phyloP scores from a whole-genome alignment of 2,888 invertebrate species.

The Oxystoma pomonae region DNA sequence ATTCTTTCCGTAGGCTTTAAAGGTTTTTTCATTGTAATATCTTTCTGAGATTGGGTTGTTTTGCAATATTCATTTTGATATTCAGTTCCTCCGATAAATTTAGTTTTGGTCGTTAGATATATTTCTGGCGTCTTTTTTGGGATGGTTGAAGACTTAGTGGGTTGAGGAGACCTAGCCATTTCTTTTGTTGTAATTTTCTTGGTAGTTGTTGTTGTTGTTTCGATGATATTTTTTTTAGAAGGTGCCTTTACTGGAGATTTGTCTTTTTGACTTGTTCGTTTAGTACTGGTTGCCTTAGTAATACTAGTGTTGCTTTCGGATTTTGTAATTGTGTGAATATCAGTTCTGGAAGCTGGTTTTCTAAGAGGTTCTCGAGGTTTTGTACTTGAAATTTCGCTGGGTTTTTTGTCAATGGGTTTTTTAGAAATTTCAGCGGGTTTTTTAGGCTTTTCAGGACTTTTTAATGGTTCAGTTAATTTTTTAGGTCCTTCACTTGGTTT shows the following conservation, averaged over 20 bases:
- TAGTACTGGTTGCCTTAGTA: constrained; percentile 7
- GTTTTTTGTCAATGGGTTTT: not conserved
- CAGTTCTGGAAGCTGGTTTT: not conserved
- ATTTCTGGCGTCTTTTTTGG: constrained; percentile 20
- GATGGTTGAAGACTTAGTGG: not conserved
- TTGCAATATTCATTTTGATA: constrained; percentile 31
- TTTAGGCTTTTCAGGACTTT: not conserved
- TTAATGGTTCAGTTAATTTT: not conserved
- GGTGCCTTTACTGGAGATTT: constrained; percentile 16
- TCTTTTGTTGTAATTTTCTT: constrained; percentile 16
- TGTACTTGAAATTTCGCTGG: not conserved
- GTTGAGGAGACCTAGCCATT: constrained; percentile 14
- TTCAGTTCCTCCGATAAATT: constrained; percentile 26
- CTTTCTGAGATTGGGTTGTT: constrained; percentile 18
- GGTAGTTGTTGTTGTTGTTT: constrained; percentile 15
- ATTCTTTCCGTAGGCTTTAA: constrained; percentile 21
- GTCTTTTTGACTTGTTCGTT: constrained; percentile 17
- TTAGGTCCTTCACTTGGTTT: not conserved
- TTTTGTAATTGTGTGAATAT: not conserved
- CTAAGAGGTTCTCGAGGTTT: not conserved
- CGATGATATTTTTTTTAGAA: constrained; percentile 15
- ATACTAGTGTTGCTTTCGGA: not conserved
- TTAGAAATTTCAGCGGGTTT: not conserved
- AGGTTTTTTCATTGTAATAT: constrained; percentile 15
- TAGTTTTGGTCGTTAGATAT: constrained; percentile 26